Base-by-base conservation (phyloP, 1,140 invertebrate genomes). In the Drosophila equinoxialis region DNA sequence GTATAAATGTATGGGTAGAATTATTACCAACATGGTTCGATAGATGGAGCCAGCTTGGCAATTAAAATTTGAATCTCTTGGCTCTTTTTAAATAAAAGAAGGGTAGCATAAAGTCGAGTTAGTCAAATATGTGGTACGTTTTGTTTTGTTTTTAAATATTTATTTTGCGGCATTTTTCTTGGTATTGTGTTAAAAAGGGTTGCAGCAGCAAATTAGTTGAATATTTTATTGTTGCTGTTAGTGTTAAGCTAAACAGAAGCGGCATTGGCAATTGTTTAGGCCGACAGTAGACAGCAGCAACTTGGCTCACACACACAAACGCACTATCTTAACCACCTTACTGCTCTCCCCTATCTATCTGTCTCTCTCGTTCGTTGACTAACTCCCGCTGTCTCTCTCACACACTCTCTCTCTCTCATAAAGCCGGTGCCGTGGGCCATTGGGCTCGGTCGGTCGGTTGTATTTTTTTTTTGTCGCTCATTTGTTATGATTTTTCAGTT, bases 401-500 rank as follows among this genome's bases (percentile, higher is more conserved):
- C 13, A 17, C 17, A 17, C 54, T 42, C 54, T 63, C 11, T 33
- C 45, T 26, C n/a, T 23, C 74, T 59, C 20, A 35, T 39, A 33
- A 66, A 55, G 54, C 51, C 35, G 54, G 17, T 23, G 48, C 65
- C 33, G 63, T 65, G 59, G 59, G 35, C 39, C 39, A 11, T 42
- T 30, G 6, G 41, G 26, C 10, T 37, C 35, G 6, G 62, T 39
- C 23, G 37, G 30, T 30, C 17, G 17, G 30, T 30, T 30, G 30
- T 42, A n/a, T 60, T 30, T 20, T 14, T 55, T 55, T 74, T 69
- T 75, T 76, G 75, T 58, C 76, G 83, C 73, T 83, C 76, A 86
- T 87, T 87, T 89, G 84, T 87, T 89, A 87, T 87, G 84, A 87
- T 89, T 89, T 84, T 87, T 77, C 79, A 83, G 84, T 77, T 83